A percentile compares a stretch with the other conserved stretches of the same genome.
Evolutionary conservation across 1,140 invertebrate genomes (phyloP).

Genomic region (Lutraria rhynchaena): DNA sequence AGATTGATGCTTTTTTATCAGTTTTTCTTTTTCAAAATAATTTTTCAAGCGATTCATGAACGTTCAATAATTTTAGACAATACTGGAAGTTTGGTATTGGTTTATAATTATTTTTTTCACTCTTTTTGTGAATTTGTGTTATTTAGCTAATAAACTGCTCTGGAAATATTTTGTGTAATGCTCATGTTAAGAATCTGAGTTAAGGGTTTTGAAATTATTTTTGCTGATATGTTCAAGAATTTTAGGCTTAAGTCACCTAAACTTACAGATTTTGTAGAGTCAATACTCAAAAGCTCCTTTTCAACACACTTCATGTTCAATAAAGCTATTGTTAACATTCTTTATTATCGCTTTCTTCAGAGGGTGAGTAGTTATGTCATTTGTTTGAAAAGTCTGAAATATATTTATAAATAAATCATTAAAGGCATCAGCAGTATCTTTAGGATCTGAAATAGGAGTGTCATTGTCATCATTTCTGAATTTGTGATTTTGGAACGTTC

Average conservation of each 20-base stretch:
- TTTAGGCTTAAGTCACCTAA: neutral
- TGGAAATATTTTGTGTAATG: conserved; percentile 4
- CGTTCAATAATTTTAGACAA: too few species aligned
- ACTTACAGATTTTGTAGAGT: neutral
- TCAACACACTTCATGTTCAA: neutral
- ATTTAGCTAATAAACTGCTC: neutral
- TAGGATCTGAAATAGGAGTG: too few species aligned
- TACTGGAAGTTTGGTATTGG: too few species aligned
- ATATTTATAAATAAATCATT: too few species aligned
- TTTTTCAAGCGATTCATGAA: too few species aligned
- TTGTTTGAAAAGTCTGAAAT: too few species aligned
- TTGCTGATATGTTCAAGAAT: neutral
- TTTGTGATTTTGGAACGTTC: too few species aligned
- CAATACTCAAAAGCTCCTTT: neutral
- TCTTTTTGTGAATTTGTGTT: neutral
- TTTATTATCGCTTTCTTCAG: too few species aligned
- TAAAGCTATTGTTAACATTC: too few species aligned
- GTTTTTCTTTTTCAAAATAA: neutral
- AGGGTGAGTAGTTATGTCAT: too few species aligned
- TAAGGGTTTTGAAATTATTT: neutral
- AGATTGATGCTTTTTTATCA: neutral
- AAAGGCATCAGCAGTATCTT: too few species aligned
- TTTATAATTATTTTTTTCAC: neutral
- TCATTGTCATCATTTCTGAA: too few species aligned
- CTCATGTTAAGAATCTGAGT: neutral